A percentile compares a stretch with the other conserved stretches of the same genome.
These are phyloP conservation scores for Altica lythri DNA, from an alignment of 2,888 invertebrate species.

Conservation along the genomic window DNA sequence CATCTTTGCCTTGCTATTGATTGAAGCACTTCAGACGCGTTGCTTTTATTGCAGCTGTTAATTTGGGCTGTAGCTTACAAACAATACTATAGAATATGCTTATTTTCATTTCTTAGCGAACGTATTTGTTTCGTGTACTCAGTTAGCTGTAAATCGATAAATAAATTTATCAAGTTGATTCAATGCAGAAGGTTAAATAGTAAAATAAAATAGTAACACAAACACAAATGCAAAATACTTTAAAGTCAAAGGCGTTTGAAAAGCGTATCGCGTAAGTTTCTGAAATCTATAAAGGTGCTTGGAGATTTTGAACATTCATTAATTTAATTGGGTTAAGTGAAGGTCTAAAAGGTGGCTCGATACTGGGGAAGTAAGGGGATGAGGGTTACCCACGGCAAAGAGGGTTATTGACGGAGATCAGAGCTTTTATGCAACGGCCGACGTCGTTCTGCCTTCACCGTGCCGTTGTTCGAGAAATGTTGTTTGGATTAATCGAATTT, in stretches of 20 bases:
- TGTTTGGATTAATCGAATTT: slow-evolving; percentile 52
- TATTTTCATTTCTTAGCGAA: no score
- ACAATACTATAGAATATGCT: no score
- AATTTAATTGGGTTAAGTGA: slow-evolving; percentile 53
- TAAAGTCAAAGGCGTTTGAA: slow-evolving; percentile 8
- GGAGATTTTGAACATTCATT: slow-evolving; percentile 49
- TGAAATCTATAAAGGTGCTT: slow-evolving; percentile 30
- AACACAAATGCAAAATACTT: slow-evolving; percentile 14
- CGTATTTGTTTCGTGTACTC: no score
- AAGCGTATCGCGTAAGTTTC: slow-evolving; percentile 14
- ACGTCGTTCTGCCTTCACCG: slow-evolving; percentile 25
- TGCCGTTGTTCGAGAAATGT: slow-evolving; percentile 47
- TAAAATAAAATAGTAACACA: slow-evolving; percentile 1
- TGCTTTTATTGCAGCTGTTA: no score
- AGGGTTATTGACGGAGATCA: slow-evolving; percentile 46
- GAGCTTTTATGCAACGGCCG: slow-evolving; percentile 47
- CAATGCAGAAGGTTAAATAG: not conserved
- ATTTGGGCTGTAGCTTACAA: no score
- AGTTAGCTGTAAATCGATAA: no score
- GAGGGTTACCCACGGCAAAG: slow-evolving; percentile 31
- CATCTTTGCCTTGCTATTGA: no score
- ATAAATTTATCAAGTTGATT: slow-evolving; percentile 1
- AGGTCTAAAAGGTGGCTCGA: slow-evolving; percentile 45
- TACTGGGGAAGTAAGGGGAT: slow-evolving; percentile 10
- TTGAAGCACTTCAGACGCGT: no score